phyloP scores from a whole-genome alignment of 2,113 vertebrate genomes.

The Macrotus californicus region DNA sequence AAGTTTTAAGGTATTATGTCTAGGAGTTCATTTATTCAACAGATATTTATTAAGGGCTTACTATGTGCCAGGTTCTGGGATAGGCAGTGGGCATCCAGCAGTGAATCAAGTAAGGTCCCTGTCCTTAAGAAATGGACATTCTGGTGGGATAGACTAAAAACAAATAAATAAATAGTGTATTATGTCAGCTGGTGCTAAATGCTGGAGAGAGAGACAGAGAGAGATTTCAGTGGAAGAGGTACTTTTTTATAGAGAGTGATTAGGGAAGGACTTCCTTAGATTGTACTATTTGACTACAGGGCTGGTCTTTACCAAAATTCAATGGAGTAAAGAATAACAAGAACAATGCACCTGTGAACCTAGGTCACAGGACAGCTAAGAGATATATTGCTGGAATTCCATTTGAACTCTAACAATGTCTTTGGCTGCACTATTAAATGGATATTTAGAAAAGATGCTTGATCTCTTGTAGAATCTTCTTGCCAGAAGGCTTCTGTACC shows the following conservation, averaged over 20 bases:
- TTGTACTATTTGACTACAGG: background rate
- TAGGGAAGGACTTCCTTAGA: background rate
- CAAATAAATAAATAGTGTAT: background rate
- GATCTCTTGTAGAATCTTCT: background rate
- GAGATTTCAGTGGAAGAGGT: background rate
- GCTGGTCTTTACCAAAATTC: constrained; percentile 44
- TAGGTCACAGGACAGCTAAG: background rate
- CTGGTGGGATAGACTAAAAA: background rate
- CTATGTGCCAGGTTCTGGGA: background rate
- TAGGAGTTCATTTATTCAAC: constrained; percentile 5
- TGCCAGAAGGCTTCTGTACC: background rate
- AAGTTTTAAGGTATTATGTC: background rate
- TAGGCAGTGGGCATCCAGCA: background rate
- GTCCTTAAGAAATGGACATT: background rate
- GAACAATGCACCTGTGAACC: constrained; percentile 9
- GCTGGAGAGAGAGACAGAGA: background rate
- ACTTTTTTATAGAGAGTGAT: background rate
- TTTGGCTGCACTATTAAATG: background rate
- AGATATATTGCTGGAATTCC: background rate
- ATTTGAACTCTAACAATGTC: background rate
- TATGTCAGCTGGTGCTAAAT: background rate
- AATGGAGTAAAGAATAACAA: constrained; percentile 52
- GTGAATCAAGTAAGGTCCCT: background rate
- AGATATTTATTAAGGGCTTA: background rate
- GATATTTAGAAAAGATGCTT: constrained; percentile 27